phyloP scores from a whole-genome alignment of 2,113 vertebrate species.

The Morone saxatilis region DNA sequence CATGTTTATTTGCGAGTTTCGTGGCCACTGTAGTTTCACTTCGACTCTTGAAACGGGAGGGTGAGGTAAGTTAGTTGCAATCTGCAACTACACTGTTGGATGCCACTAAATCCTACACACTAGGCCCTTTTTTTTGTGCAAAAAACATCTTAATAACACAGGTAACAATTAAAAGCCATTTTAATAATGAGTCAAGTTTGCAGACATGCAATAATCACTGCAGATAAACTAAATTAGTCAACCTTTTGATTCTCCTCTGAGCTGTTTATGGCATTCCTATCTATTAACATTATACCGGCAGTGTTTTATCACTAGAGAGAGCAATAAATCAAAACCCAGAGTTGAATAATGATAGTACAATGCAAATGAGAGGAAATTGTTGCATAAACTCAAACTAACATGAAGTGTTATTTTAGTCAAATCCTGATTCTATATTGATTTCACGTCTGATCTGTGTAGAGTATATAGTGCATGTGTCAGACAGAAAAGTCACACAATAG shows the following conservation, averaged over 20 bases:
- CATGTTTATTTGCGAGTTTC: no score
- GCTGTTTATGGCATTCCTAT: conserved; percentile 43
- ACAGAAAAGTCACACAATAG: conserved; percentile 63
- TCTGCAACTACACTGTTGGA: no score
- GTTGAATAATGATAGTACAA: conserved; percentile 19
- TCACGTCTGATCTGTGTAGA: conserved; percentile 25
- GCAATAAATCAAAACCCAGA: conserved; percentile 57
- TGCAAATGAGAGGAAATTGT: conserved; percentile 26
- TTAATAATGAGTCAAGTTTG: not conserved
- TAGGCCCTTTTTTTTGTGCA: not conserved
- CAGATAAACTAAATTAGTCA: conserved; percentile 19
- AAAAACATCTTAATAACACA: not conserved
- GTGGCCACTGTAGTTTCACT: no score
- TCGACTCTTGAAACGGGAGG: no score
- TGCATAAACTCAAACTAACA: conserved; percentile 39
- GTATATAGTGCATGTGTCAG: conserved; percentile 33
- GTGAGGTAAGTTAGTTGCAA: no score
- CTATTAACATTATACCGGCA: conserved; percentile 30
- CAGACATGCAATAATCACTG: not conserved
- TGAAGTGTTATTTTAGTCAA: conserved; percentile 34
- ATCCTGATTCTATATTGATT: conserved; percentile 44
- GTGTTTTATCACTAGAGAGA: conserved; percentile 39
- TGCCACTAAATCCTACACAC: no score
- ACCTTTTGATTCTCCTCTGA: conserved; percentile 23
- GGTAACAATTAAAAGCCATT: not conserved